phyloP scores from a whole-genome alignment of 2,888 invertebrate species.

The Stenodera caucasica region DNA sequence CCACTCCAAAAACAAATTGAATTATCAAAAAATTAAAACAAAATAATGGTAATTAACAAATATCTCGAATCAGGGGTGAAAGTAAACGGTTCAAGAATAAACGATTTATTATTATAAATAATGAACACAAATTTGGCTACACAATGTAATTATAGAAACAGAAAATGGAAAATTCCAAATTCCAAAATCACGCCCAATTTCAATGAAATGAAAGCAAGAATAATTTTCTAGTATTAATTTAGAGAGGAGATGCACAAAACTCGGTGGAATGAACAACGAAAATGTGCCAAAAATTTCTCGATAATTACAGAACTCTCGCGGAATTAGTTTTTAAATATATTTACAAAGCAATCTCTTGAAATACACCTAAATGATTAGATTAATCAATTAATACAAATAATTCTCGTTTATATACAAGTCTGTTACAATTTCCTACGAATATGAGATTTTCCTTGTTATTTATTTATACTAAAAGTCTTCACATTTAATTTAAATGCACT shows the following conservation, averaged over 20 bases:
- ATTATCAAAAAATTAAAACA: constrained; percentile 15
- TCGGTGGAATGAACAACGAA: constrained; percentile 9
- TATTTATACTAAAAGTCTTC: constrained; percentile 6
- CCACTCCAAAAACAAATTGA: not conserved
- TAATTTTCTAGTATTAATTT: not conserved
- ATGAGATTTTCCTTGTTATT: constrained; percentile 11
- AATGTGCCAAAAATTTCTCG: not conserved
- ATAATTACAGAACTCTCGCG: not conserved
- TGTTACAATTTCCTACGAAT: constrained; percentile 22
- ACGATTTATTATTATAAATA: constrained; percentile 18
- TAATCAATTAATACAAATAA: constrained; percentile 16
- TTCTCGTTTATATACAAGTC: constrained; percentile 19
- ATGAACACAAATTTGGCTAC: constrained; percentile 30
- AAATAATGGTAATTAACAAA: not conserved
- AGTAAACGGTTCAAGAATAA: not conserved
- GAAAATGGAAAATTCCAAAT: not conserved
- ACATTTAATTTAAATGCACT: constrained; percentile 18
- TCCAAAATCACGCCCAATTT: constrained; percentile 1
- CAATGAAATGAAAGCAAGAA: no score
- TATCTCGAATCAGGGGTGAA: not conserved
- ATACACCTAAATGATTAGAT: constrained; percentile 13
- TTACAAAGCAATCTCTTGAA: constrained; percentile 20
- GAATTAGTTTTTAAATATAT: constrained; percentile 18
- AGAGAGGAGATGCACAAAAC: not conserved
- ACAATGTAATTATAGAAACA: constrained; percentile 4